Evolutionary conservation across 2,797 vertebrate species (phyloP).

Genomic region (Channallabes apus): DNA sequence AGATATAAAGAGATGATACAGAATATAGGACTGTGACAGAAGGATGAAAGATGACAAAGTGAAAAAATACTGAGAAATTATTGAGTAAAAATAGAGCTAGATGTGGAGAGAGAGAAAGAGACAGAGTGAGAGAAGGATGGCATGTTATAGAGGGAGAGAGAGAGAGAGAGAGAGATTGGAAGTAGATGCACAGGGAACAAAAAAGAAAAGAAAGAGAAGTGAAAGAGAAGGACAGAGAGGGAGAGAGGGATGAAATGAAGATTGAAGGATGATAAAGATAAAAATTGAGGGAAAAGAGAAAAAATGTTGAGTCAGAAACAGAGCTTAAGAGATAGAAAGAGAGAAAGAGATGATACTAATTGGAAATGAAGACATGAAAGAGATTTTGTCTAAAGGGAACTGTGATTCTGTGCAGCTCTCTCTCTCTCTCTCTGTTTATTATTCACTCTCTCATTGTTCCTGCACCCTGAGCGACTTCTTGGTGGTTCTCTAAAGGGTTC

Average conservation of each 20-base stretch:
- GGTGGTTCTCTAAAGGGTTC: not conserved
- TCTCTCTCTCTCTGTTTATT: conserved; percentile 33
- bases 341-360: not conserved
- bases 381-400: conserved; percentile 14
- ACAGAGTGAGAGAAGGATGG: not conserved
- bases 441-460: not conserved
- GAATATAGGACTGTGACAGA: too few relatives aligned
- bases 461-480: not conserved
- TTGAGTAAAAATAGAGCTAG: too few relatives aligned
- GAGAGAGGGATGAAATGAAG: conserved; percentile 4
- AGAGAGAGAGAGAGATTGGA: not conserved
- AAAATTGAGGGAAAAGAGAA: not conserved
- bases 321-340: not conserved
- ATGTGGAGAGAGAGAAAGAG: not conserved
- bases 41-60: too few relatives aligned
- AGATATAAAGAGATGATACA: too few relatives aligned
- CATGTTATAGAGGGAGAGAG: not conserved
- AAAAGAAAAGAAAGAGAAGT: not conserved
- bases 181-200: not conserved
- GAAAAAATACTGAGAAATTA: too few relatives aligned
- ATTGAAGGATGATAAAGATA: not conserved
- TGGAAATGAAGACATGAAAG: conserved; percentile 10
- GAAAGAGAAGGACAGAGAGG: not conserved
- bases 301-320: not conserved
- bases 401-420: conserved; percentile 13